Evolutionary conservation across 2,113 vertebrate species (phyloP), one percentile per base, ranked within the genome.

Genomic region (Lophius piscatorius): DNA sequence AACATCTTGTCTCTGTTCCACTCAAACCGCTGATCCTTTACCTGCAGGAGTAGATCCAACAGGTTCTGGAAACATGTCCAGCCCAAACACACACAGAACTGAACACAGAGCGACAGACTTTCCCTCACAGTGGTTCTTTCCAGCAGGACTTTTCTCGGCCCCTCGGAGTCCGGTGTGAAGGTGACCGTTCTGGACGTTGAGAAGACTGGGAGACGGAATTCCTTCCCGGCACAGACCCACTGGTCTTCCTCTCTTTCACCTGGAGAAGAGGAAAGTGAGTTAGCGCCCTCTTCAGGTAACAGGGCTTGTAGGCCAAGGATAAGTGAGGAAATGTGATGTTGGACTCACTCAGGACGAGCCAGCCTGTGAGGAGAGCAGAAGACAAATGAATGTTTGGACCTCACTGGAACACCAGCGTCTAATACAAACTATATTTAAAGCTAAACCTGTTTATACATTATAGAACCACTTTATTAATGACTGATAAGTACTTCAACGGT

Each of bases 1-100:
- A 91, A 63, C 44, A 78, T 83, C 34, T 73, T 85, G 44, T 87
- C 88, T 21, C 68, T 81, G 41, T 83, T 88, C 89, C 84, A 90
- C 28, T 88, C 56, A 4, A 88, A 91, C 7, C 88, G 80, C 1
- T 76, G 73, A 45, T 90, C 88, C 23, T 65, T 67, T 5, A 91
- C 87, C 90, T 91, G 46, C 24, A 63, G 47, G 12, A n/a, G 23
- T 4, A 65, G 1, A 29, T 7, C 8, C 40, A 42, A 76, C 6
- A 23, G 3, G 1, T 31, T 59, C 22, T 17, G 12, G 23, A 16
- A 50, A 49, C 22, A 9, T 34, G 42, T n/a, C 14, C 29, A n/a
- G n/a, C n/a, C n/a, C n/a, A n/a, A n/a, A n/a, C n/a, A 23, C 11
- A 24, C 9, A 16, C 9, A 12, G 26, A 26, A 26, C 12, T 47